A percentile compares a stretch with the other conserved stretches of the same genome.
Conservation (phyloP, 2,888 invertebrate species). For the Apotomis betuletana region DNA sequence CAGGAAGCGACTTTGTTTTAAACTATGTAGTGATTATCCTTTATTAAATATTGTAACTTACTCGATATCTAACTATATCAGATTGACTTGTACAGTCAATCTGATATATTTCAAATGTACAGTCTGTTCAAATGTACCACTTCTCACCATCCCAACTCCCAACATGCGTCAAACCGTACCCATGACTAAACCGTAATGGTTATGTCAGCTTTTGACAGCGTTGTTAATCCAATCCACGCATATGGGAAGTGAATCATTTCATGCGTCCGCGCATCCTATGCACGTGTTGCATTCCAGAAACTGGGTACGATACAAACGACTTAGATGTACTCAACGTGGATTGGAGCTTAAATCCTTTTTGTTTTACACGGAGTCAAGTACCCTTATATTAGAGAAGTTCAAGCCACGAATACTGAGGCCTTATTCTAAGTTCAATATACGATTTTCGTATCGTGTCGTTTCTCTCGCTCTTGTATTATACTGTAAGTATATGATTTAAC, state of each 20-base stretch:
- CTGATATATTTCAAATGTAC: too few relatives aligned
- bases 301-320: background rate
- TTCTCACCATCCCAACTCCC: background rate
- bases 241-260: slow-evolving; percentile 60
- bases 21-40: too few relatives aligned
- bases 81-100: too few relatives aligned
- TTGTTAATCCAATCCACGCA: slow-evolving; percentile 12
- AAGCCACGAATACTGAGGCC: background rate
- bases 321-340: background rate
- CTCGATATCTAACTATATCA: too few relatives aligned
- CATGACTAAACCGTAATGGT: background rate
- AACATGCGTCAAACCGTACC: background rate
- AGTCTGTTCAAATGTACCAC: background rate
- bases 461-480: too few relatives aligned
- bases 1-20: too few relatives aligned
- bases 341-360: background rate
- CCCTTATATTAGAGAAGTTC: slow-evolving; percentile 5
- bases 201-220: background rate
- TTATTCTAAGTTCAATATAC: too few relatives aligned
- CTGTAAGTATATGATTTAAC: too few relatives aligned
- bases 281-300: slow-evolving; percentile 25
- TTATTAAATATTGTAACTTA: too few relatives aligned
- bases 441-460: too few relatives aligned
- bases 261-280: slow-evolving; percentile 51
- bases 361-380: background rate